phyloP scores from a whole-genome alignment of 2,888 invertebrate genomes.

The Conistra vaccinii region DNA sequence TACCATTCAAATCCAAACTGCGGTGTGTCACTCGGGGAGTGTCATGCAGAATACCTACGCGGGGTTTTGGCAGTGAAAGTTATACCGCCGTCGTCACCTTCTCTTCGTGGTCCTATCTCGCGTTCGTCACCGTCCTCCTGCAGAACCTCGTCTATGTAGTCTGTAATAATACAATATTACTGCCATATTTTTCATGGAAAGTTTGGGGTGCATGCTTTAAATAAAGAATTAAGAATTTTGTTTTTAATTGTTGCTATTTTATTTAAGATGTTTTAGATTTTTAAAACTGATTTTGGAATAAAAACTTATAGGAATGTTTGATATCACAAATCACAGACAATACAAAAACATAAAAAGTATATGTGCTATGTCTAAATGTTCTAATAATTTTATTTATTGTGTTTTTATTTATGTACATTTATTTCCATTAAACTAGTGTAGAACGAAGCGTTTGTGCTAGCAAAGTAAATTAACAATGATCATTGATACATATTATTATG shows the following conservation, averaged over 20 bases:
- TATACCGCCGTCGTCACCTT: slow-evolving; percentile 95
- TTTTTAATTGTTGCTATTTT: slow-evolving; percentile 39
- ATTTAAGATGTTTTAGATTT: slow-evolving; percentile 11
- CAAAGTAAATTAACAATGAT: slow-evolving; percentile 76
- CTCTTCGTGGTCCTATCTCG: slow-evolving; percentile 84
- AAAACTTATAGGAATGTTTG: slow-evolving; percentile 12
- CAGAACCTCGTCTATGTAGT: slow-evolving; percentile 96
- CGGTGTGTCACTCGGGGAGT: slow-evolving; percentile 74
- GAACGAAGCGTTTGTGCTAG: slow-evolving; percentile 78
- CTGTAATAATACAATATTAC: slow-evolving; percentile 83
- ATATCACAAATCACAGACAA: slow-evolving; percentile 44
- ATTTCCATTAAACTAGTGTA: slow-evolving; percentile 68
- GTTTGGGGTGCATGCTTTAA: slow-evolving; percentile 14
- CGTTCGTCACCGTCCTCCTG: slow-evolving; percentile 91
- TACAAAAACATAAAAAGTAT: slow-evolving; percentile 51
- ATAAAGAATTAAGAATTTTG: slow-evolving; percentile 12
- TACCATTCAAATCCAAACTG: slow-evolving; percentile 84
- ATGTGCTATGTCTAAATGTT: slow-evolving; percentile 60
- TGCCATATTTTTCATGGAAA: slow-evolving; percentile 17
- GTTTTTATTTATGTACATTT: slow-evolving; percentile 48
- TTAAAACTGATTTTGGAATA: slow-evolving; percentile 2
- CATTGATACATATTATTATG: slow-evolving; percentile 49
- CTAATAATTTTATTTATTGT: slow-evolving; percentile 47
- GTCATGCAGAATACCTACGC: slow-evolving; percentile 93
- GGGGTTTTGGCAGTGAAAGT: slow-evolving; percentile 97